A percentile compares a stretch with the other conserved stretches of the same genome.
Conservation (phyloP, 2,888 invertebrate genomes). For the Sialis fuliginosa region DNA sequence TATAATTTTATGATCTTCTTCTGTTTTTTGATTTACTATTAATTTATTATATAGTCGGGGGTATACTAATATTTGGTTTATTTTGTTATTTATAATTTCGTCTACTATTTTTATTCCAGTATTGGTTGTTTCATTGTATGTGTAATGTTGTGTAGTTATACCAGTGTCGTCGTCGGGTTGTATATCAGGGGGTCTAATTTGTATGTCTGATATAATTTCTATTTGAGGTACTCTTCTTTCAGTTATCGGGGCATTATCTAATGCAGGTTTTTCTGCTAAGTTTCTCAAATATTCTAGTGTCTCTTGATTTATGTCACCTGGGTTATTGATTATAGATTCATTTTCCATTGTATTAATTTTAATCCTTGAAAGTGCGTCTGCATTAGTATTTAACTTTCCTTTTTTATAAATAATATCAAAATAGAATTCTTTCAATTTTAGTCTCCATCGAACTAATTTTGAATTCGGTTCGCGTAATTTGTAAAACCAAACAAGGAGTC, state of each 20-base stretch:
- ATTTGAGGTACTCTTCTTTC: not conserved
- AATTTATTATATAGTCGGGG: constrained; percentile 1
- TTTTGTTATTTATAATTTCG: constrained; percentile 5
- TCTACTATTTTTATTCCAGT: constrained; percentile 3
- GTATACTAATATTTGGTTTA: constrained; percentile 4
- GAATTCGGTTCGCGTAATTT: too few species aligned
- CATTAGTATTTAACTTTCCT: too few species aligned
- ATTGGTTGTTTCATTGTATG: constrained; percentile 4
- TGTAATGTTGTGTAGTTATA: not conserved
- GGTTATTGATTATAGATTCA: not conserved
- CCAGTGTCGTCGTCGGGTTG: too few species aligned
- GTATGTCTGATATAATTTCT: not conserved
- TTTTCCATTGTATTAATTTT: not conserved
- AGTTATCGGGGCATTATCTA: too few species aligned
- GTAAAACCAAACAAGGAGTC: too few species aligned
- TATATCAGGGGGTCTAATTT: not conserved
- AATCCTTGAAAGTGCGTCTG: too few species aligned
- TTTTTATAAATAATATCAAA: too few species aligned
- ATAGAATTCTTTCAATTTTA: too few species aligned
- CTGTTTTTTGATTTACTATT: constrained; percentile 1
- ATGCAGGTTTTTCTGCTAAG: too few species aligned
- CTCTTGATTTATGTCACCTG: not conserved
- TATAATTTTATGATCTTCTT: constrained; percentile 3
- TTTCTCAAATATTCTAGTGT: too few species aligned
- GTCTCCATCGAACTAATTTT: too few species aligned